phyloP scores from a whole-genome alignment of 2,888 invertebrate species.

The Neocrepidodera transversa region DNA sequence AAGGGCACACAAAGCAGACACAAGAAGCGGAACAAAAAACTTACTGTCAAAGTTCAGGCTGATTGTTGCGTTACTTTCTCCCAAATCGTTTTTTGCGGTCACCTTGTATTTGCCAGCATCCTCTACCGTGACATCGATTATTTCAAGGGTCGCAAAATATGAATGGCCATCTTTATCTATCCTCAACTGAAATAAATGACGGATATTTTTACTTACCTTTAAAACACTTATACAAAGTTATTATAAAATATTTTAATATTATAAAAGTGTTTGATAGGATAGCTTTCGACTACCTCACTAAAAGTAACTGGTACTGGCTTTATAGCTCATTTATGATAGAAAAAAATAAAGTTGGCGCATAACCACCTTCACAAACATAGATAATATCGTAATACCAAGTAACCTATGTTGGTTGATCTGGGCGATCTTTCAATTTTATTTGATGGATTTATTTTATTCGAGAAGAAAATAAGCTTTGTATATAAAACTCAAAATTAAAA shows the following conservation, averaged over 20 bases:
- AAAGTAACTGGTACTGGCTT: no score
- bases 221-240: neutral
- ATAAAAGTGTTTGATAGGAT: no score
- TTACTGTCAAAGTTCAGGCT: constrained; percentile 98
- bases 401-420: neutral
- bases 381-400: neutral
- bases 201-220: neutral
- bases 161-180: constrained; percentile 92
- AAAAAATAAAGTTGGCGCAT: neutral
- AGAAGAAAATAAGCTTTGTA: constrained; percentile 4
- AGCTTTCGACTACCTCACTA: no score
- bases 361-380: neutral
- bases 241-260: no score
- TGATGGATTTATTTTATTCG: neutral
- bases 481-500: constrained; percentile 21
- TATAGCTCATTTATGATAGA: neutral
- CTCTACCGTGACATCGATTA: constrained; percentile 93
- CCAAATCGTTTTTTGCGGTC: constrained; percentile 96
- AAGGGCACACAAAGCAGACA: constrained; percentile 45
- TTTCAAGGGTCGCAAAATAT: constrained; percentile 91
- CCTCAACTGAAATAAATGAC: constrained; percentile 70
- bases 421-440: constrained; percentile 7
- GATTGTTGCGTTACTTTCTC: constrained; percentile 96
- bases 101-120: constrained; percentile 98
- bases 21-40: constrained; percentile 61